Conservation (phyloP, 2,888 invertebrate genomes). For the Sphinx pinastri region DNA sequence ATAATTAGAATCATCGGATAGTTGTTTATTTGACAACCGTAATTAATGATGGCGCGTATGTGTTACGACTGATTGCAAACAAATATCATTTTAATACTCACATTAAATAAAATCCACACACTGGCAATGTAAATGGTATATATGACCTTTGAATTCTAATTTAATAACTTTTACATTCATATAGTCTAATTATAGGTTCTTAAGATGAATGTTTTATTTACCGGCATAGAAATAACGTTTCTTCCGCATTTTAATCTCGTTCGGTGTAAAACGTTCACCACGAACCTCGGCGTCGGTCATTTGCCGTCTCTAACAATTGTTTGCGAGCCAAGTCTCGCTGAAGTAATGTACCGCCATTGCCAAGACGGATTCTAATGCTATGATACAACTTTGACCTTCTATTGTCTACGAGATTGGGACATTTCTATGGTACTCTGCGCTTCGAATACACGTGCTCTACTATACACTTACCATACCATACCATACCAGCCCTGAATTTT, state of each 20-base stretch:
- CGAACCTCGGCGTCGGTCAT: conserved; percentile 41
- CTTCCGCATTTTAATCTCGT: conserved; percentile 33
- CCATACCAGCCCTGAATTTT: no score
- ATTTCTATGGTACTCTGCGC: conserved; percentile 44
- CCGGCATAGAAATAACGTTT: not conserved
- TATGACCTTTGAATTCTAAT: no score
- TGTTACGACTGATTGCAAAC: not conserved
- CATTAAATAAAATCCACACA: no score
- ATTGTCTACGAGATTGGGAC: conserved; percentile 68
- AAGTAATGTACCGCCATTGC: conserved; percentile 67
- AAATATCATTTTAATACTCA: not conserved
- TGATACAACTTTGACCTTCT: conserved; percentile 76
- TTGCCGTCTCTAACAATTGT: conserved; percentile 57
- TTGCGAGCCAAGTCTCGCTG: conserved; percentile 68
- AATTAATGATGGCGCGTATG: conserved; percentile 19
- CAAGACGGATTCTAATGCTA: conserved; percentile 76
- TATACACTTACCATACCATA: no score
- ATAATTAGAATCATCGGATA: conserved; percentile 34
- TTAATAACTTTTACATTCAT: no score
- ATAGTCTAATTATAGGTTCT: no score
- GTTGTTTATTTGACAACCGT: conserved; percentile 35
- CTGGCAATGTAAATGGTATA: no score
- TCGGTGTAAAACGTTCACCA: conserved; percentile 44
- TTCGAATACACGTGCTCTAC: not conserved
- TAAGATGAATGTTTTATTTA: no score